Percentiles rank a stretch among this genome's conserved stretches.
Conservation (phyloP, 2,113 vertebrate species). For the rat (Rattus norvegicus) region GRCr8 NC_086019.1:68371001-68371500, state of each 20-base stretch:
- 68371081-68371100: not conserved
- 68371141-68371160: too few relatives aligned
- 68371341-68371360: not conserved
- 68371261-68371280: not conserved
- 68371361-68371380: not conserved
- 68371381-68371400: not conserved
- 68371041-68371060: too few relatives aligned
- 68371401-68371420: not conserved
- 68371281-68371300: not conserved
- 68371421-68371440: not conserved
- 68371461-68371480: not conserved
- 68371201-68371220: not conserved
- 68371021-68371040: not conserved
- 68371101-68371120: not conserved
- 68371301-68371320: not conserved
- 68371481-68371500: not conserved
- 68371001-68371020: not conserved
- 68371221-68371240: not conserved
- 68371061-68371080: not conserved
- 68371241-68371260: not conserved
- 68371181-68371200: not conserved
- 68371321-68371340: not conserved
- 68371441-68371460: not conserved
- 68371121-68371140: too few relatives aligned
- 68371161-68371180: not conserved